Base-by-base conservation (phyloP, 2,797 vertebrate genomes). In the Leptodactylus fallax region DNA sequence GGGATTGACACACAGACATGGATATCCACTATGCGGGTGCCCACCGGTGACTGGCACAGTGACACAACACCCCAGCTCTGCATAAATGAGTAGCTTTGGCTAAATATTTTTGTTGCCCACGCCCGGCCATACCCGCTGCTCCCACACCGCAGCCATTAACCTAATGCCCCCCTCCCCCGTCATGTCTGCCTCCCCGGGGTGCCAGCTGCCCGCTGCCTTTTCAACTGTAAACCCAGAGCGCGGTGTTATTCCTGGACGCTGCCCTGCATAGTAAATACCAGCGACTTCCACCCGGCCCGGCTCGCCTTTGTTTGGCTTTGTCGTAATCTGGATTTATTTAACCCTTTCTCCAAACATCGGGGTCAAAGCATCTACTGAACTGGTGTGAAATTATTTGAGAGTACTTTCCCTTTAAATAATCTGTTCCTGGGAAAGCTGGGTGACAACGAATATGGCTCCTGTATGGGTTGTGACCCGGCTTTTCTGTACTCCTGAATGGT, bases 101-200 rank as follows among this genome's bases (percentile, higher is more conserved):
- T 8, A 88, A 88, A 88, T 88, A 88, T 88, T 88, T 84, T 25
- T 36, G 53, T 79, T 27, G 63, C 58, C 79, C 87, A 84, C 87
- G 58, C 87, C 87, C 87, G 79, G 21, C 76, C 12, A 21, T 14
- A 14, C 23, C 13, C 19, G 27, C 23, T 56, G 27, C 53, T 36
- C 36, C 36, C 36, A 36, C 36, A 36, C 36, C 36, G 36, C 36
- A 36, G 36, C 36, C 27, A 79, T 23, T 61, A 56, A 27, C 60
- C 61, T 47, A 49, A 67, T n/a, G n/a, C 51, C 77, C 47, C 53
- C 11, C 55, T 13, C 74, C 79, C 51, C n/a, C 63, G 27, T 53
- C 63, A 65, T 11, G 76, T 72, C 76, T 51, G 49, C 19, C 21
- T 72, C 60, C 36, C 82, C 8, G 23, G 87, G 76, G 76, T 23